Conservation (phyloP, 2,797 vertebrate genomes). For the Brachymystax lenok region DNA sequence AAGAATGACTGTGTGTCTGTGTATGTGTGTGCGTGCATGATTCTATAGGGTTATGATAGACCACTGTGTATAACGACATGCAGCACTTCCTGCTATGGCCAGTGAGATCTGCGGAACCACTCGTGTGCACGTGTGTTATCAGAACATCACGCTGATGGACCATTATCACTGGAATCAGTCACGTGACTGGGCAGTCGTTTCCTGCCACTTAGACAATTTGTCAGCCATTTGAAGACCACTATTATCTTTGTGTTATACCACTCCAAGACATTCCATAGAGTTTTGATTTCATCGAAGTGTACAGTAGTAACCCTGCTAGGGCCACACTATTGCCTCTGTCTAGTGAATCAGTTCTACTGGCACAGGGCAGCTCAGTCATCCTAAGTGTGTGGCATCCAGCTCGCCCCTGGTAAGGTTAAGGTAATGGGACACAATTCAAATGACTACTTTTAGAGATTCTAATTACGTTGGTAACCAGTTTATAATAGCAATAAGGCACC, state of each 20-base stretch:
- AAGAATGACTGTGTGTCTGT: not conserved
- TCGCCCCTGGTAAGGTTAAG: not conserved
- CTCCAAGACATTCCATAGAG: not conserved
- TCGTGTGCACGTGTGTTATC: not conserved
- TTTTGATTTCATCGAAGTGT: not conserved
- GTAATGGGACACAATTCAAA: too few relatives aligned
- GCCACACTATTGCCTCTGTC: not conserved
- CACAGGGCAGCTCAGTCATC: not conserved
- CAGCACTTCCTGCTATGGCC: not conserved
- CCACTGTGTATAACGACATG: not conserved
- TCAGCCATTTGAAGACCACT: not conserved
- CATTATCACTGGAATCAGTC: conserved; percentile 5
- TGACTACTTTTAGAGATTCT: too few relatives aligned
- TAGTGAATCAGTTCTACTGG: not conserved
- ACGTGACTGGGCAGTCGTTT: not conserved
- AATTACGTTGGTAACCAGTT: too few relatives aligned
- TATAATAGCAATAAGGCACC: too few relatives aligned
- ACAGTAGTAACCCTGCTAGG: not conserved
- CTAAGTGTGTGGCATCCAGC: not conserved
- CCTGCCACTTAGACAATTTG: conserved; percentile 1
- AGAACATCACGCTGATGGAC: not conserved
- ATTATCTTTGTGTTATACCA: not conserved
- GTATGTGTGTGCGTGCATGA: not conserved
- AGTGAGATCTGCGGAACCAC: not conserved
- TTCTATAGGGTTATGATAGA: not conserved